Evolutionary conservation across 23 tunicate genomes (phyloP).

Genomic region (Diplosoma virens): DNA sequence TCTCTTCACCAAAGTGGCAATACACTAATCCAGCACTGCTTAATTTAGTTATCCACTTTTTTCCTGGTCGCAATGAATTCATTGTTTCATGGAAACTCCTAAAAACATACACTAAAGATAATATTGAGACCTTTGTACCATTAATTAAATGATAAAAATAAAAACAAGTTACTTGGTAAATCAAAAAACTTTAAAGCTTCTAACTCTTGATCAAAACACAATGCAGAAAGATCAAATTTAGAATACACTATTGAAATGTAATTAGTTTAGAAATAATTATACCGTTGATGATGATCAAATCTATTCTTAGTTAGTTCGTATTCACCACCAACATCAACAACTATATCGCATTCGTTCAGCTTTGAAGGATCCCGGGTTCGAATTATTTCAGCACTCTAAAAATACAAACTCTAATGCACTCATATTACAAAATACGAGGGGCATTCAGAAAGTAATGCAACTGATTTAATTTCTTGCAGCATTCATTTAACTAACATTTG

Average conservation of each 20-base stretch:
- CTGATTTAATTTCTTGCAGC: too few species aligned
- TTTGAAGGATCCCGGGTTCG: slow-evolving; percentile 64
- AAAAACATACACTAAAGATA: background rate
- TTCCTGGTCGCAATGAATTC: slow-evolving; percentile 49
- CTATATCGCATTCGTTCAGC: slow-evolving; percentile 74
- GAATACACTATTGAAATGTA: too few species aligned
- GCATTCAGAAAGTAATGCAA: too few species aligned
- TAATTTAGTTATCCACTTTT: slow-evolving; percentile 76
- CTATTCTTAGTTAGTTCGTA: slow-evolving; percentile 57
- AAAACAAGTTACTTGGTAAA: too few species aligned
- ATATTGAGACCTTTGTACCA: background rate
- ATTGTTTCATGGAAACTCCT: slow-evolving; percentile 56
- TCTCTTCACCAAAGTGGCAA: slow-evolving; percentile 82
- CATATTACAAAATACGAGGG: too few species aligned
- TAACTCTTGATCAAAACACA: too few species aligned
- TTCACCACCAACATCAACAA: slow-evolving; percentile 93
- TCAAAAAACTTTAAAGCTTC: too few species aligned
- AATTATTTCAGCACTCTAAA: slow-evolving; percentile 69
- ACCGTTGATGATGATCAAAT: slow-evolving; percentile 95
- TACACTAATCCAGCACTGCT: slow-evolving; percentile 96
- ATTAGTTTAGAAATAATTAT: too few species aligned
- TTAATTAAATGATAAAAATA: too few species aligned
- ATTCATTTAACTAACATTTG: too few species aligned
- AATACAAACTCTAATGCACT: background rate
- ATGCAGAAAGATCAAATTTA: too few species aligned